Conservation (phyloP, 1,140 invertebrate genomes). For the Agraylea sexmaculata region DNA sequence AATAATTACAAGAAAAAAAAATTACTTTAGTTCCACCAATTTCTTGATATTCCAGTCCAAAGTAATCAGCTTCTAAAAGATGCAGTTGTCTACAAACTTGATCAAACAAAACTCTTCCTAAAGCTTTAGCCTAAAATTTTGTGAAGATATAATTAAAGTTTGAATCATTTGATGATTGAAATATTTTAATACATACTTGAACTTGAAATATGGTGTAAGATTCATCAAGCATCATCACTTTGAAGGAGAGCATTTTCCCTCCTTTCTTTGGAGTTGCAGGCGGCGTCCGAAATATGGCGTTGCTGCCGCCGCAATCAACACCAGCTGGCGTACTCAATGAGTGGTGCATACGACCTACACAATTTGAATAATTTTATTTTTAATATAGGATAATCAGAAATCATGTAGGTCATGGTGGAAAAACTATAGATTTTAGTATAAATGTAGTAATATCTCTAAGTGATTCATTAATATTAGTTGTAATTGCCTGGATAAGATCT, state of each 20-base stretch:
- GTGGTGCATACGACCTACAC: conserved; percentile 56
- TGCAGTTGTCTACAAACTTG: conserved; percentile 93
- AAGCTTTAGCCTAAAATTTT: conserved; percentile 89
- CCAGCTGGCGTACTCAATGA: conserved; percentile 72
- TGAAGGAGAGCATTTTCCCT: conserved; percentile 76
- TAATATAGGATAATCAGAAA: too few species aligned
- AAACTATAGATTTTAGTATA: not conserved
- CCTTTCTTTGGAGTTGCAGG: conserved; percentile 65
- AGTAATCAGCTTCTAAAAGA: conserved; percentile 94
- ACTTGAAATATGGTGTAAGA: conserved; percentile 82
- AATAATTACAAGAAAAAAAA: conserved; percentile 10
- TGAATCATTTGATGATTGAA: not conserved
- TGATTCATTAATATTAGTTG: not conserved
- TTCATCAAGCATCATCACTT: conserved; percentile 81
- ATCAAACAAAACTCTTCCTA: conserved; percentile 87
- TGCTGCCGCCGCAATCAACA: conserved; percentile 54
- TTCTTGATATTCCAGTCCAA: conserved; percentile 92
- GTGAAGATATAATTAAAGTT: conserved; percentile 6
- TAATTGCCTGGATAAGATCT: not conserved
- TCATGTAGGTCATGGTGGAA: conserved; percentile 1
- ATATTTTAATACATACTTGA: conserved; percentile 49
- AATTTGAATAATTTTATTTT: too few species aligned
- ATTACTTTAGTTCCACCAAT: conserved; percentile 68
- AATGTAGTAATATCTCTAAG: not conserved
- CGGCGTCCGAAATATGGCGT: conserved; percentile 45